phyloP scores from a whole-genome alignment of 64 coral and sea anemone genomes.

The Pocillopora damicornis region DNA sequence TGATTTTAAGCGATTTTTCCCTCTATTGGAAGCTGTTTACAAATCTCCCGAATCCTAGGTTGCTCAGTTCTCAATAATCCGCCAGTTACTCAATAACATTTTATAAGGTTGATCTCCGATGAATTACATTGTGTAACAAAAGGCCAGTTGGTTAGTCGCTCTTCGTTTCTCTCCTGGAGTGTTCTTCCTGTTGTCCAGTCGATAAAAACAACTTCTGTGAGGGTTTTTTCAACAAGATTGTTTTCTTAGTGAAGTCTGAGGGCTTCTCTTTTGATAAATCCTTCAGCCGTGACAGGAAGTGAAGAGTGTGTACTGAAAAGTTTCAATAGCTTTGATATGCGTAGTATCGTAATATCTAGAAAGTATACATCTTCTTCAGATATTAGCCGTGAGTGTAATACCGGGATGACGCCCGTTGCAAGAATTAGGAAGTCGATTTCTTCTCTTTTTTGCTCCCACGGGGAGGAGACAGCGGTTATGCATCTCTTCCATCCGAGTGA shows the following conservation, averaged over 20 bases:
- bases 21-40: neutral
- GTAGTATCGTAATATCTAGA: neutral
- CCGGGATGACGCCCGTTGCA: neutral
- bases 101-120: neutral
- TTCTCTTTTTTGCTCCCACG: neutral
- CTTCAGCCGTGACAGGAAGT: neutral
- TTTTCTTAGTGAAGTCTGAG: neutral
- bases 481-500: constrained; percentile 16
- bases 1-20: neutral
- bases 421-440: neutral
- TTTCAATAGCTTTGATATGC: constrained; percentile 19
- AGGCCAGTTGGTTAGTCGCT: neutral
- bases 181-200: neutral
- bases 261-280: constrained; percentile 18
- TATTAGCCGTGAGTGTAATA: too few relatives aligned
- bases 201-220: neutral
- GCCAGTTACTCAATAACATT: neutral
- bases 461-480: neutral
- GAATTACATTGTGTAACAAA: neutral
- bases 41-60: neutral
- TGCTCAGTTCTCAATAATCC: neutral
- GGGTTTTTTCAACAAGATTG: neutral
- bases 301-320: constrained; percentile 2
- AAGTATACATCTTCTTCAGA: too few relatives aligned
- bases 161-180: neutral